phyloP scores from a whole-genome alignment of 1,140 invertebrate genomes.

The Phymorhynchus buccinoides region DNA sequence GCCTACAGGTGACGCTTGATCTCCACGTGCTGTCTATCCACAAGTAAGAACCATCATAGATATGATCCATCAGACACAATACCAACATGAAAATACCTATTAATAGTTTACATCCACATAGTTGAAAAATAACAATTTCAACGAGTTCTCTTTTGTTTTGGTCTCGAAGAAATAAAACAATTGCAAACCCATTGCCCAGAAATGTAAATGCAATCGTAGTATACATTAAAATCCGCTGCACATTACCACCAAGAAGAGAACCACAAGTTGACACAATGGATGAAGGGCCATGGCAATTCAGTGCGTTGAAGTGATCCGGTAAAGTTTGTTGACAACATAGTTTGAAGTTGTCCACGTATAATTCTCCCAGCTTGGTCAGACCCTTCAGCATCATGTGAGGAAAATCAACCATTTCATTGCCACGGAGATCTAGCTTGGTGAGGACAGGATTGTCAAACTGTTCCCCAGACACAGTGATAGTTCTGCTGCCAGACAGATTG shows the following conservation, averaged over 20 bases:
- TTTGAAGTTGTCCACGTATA: conserved; percentile 43
- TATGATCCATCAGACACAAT: too few species aligned
- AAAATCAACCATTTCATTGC: conserved; percentile 29
- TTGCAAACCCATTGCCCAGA: too few species aligned
- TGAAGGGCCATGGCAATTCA: conserved; percentile 31
- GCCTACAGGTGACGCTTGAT: too few species aligned
- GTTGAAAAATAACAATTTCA: too few species aligned
- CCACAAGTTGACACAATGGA: conserved; percentile 50
- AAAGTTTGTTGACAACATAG: conserved; percentile 45
- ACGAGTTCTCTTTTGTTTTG: too few species aligned
- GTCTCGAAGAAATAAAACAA: too few species aligned
- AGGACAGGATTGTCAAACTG: neutral
- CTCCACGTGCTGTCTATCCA: too few species aligned
- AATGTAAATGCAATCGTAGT: too few species aligned
- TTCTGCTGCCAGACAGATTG: neutral
- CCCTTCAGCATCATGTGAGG: conserved; percentile 12
- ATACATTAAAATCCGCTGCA: conserved; percentile 29
- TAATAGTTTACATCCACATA: too few species aligned
- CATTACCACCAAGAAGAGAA: conserved; percentile 30
- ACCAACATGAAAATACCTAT: too few species aligned
- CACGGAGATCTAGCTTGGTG: neutral
- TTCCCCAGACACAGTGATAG: neutral
- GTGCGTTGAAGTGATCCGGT: conserved; percentile 23
- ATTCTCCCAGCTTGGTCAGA: neutral
- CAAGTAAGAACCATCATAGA: too few species aligned